A percentile compares a stretch with the other conserved stretches of the same genome.
Evolutionary conservation across 2,113 vertebrate genomes (phyloP).

Genomic region (Sphyrna mokarran): DNA sequence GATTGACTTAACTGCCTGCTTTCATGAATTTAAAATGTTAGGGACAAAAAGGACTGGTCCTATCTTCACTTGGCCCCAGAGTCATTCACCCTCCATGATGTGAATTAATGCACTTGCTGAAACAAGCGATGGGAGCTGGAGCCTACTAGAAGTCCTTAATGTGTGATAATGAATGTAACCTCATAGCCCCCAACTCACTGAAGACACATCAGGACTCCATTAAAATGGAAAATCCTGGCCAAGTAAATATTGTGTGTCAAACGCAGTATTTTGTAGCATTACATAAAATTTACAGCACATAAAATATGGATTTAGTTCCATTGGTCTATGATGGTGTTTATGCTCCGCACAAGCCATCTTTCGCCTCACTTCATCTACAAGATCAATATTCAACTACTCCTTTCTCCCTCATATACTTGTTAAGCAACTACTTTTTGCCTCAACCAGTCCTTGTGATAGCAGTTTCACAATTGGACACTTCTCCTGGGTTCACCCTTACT

Average conservation of each 20-base stretch:
- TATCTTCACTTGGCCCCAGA: not conserved
- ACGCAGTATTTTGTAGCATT: not conserved
- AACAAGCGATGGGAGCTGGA: not conserved
- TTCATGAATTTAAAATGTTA: not conserved
- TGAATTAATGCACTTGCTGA: not conserved
- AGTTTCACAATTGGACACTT: not conserved
- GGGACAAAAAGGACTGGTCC: not conserved
- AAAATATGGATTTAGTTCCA: not conserved
- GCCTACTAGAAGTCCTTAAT: not conserved
- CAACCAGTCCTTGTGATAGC: not conserved
- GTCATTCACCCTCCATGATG: not conserved
- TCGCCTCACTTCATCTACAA: not conserved
- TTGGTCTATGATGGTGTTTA: no score
- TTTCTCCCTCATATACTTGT: not conserved
- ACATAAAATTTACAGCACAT: not conserved
- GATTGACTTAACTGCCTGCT: not conserved
- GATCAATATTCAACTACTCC: not conserved
- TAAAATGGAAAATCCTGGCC: not conserved
- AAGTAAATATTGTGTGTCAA: not conserved
- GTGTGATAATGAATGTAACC: not conserved
- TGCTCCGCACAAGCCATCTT: not conserved
- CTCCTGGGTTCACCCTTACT: not conserved
- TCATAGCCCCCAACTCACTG: not conserved
- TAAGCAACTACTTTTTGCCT: not conserved
- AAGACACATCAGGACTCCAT: not conserved